Conservation (phyloP, 2,113 vertebrate genomes). For the Narcine bancroftii region DNA sequence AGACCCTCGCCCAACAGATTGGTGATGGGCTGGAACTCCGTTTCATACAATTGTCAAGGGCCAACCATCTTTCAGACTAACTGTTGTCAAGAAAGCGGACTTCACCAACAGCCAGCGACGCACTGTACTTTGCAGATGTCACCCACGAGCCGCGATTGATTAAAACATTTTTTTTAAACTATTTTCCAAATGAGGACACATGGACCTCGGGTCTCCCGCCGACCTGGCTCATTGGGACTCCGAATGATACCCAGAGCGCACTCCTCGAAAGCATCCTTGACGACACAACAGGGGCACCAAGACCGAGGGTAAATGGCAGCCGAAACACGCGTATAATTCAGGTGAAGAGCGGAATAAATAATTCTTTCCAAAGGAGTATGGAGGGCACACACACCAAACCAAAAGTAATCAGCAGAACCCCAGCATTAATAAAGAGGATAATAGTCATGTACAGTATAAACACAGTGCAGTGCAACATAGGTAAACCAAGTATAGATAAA, state of each 20-base stretch:
- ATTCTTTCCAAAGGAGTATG: neutral
- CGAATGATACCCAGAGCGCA: neutral
- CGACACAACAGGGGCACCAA: neutral
- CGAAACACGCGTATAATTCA: conserved; percentile 7
- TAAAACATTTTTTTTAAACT: conserved; percentile 14
- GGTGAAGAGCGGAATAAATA: neutral
- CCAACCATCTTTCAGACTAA: neutral
- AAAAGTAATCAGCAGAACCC: neutral
- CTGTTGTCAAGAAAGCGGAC: neutral
- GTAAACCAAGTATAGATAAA: neutral
- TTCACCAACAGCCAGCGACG: neutral
- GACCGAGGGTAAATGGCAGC: neutral
- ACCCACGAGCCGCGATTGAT: conserved; percentile 10
- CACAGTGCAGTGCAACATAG: neutral
- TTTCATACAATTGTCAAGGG: neutral
- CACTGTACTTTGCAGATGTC: neutral
- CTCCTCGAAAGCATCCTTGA: neutral
- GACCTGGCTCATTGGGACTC: neutral
- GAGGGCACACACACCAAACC: neutral
- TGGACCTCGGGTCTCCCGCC: neutral
- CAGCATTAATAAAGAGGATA: neutral
- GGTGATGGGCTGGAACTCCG: neutral
- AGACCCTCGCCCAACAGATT: too few species aligned
- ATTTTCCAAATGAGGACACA: neutral
- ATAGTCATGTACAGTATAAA: too few species aligned